Percentiles rank a stretch among this genome's conserved stretches.
phyloP scores from a whole-genome alignment of 2,888 invertebrate genomes.

The Dusona sp. region DNA sequence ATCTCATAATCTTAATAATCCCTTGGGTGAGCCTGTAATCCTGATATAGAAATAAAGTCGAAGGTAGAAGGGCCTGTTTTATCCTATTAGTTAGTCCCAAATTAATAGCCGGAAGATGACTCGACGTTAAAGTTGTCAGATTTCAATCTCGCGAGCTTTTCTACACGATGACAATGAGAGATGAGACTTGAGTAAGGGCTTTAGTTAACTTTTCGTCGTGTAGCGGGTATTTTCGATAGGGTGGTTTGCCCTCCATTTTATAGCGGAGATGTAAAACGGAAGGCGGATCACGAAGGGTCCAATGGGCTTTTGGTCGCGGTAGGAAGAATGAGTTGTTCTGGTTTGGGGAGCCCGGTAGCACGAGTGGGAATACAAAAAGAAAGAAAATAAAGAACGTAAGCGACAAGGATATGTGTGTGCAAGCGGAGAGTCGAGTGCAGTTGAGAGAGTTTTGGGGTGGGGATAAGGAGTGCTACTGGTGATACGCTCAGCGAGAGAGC shows the following conservation, averaged over 20 bases:
- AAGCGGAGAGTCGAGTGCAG: conserved; percentile 52
- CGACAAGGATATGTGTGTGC: conserved; percentile 43
- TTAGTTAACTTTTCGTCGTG: background rate
- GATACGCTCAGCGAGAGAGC: conserved; percentile 54
- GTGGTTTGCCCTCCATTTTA: conserved; percentile 61
- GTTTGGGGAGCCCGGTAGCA: conserved; percentile 62
- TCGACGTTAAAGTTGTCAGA: background rate
- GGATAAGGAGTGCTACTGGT: conserved; percentile 64
- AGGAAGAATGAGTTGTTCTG: conserved; percentile 60
- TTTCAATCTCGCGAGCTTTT: background rate
- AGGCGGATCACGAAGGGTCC: conserved; percentile 66
- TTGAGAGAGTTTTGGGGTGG: conserved; percentile 46
- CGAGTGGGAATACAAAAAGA: conserved; percentile 26
- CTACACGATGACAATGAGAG: background rate
- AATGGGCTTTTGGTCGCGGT: conserved; percentile 55
- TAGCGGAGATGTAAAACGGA: conserved; percentile 60
- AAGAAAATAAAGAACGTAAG: conserved; percentile 4
- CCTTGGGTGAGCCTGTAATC: background rate
- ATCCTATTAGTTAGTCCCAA: conserved; percentile 5
- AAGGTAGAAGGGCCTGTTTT: background rate
- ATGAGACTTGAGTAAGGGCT: background rate
- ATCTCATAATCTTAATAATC: background rate
- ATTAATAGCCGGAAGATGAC: conserved; percentile 12
- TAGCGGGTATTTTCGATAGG: background rate
- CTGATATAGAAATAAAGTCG: background rate